Evolutionary conservation across 1,140 invertebrate genomes (phyloP).

Genomic region (Schmidtea mediterranea): DNA sequence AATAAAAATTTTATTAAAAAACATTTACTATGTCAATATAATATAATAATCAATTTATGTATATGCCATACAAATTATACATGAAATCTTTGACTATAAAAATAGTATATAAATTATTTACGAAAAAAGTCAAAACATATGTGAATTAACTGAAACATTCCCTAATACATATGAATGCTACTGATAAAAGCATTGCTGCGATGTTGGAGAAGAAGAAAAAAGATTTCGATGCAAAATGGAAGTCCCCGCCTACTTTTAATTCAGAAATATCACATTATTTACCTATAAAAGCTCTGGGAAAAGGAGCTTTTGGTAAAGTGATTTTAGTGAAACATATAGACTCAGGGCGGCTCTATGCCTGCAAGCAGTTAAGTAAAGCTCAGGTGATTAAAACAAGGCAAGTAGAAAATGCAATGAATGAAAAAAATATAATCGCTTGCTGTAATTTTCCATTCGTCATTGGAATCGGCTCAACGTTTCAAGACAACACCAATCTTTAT

Average conservation of each 20-base stretch:
- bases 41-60: no score
- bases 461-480: not conserved
- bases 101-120: no score
- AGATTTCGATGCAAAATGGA: not conserved
- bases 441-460: not conserved
- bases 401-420: not conserved
- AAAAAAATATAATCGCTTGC: not conserved
- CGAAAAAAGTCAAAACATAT: no score
- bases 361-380: slow-evolving; percentile 98
- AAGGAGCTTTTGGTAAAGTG: slow-evolving; percentile 93
- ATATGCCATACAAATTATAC: no score
- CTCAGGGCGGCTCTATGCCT: slow-evolving; percentile 81
- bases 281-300: slow-evolving; percentile 88
- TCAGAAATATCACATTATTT: slow-evolving; percentile 86
- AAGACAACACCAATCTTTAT: slow-evolving; percentile 3
- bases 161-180: no score
- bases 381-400: slow-evolving; percentile 36
- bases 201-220: not conserved
- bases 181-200: no score
- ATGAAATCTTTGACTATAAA: no score
- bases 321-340: slow-evolving; percentile 98
- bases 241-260: slow-evolving; percentile 34
- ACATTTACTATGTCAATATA: no score
- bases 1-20: no score
- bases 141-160: no score